phyloP scores from a whole-genome alignment of 2,888 invertebrate species.

The Cryptocheilus praepositus region DNA sequence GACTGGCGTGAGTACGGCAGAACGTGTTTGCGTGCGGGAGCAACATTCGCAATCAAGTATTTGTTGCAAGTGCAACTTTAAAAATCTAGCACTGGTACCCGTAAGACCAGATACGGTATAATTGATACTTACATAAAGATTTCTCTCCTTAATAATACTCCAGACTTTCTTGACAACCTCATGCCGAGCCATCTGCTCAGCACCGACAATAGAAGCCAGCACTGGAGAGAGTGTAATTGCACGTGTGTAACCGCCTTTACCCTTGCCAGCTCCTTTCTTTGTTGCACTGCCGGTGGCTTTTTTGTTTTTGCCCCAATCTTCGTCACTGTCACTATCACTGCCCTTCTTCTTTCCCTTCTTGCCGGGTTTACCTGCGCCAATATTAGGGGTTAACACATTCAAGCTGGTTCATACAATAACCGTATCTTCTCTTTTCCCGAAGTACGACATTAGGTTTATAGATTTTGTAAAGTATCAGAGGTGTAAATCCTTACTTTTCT shows the following conservation, averaged over 20 bases:
- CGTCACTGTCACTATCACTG: conserved; percentile 82
- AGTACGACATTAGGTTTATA: too few species aligned
- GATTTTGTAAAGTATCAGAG: too few species aligned
- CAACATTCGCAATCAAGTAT: not conserved
- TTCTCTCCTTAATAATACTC: conserved; percentile 91
- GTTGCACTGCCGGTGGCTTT: conserved; percentile 70
- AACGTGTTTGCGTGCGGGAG: too few species aligned
- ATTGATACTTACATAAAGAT: conserved; percentile 80
- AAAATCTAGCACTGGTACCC: not conserved
- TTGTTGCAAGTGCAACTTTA: not conserved
- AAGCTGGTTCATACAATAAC: too few species aligned
- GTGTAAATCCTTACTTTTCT: conserved; percentile 73
- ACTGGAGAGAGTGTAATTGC: conserved; percentile 90
- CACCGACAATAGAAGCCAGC: conserved; percentile 89
- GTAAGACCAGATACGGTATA: not conserved
- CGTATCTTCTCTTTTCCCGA: too few species aligned
- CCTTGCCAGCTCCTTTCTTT: conserved; percentile 73
- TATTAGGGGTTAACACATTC: not conserved
- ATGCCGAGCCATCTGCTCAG: conserved; percentile 89
- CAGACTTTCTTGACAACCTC: conserved; percentile 94
- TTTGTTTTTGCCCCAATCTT: conserved; percentile 82
- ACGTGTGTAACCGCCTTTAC: conserved; percentile 86
- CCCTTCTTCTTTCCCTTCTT: conserved; percentile 79
- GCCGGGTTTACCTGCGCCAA: conserved; percentile 67
- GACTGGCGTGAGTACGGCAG: too few species aligned